Percentiles rank a stretch among this genome's conserved stretches.
phyloP scores from a whole-genome alignment of 2,797 vertebrate genomes.

The Coccyzus lansbergi region DNA sequence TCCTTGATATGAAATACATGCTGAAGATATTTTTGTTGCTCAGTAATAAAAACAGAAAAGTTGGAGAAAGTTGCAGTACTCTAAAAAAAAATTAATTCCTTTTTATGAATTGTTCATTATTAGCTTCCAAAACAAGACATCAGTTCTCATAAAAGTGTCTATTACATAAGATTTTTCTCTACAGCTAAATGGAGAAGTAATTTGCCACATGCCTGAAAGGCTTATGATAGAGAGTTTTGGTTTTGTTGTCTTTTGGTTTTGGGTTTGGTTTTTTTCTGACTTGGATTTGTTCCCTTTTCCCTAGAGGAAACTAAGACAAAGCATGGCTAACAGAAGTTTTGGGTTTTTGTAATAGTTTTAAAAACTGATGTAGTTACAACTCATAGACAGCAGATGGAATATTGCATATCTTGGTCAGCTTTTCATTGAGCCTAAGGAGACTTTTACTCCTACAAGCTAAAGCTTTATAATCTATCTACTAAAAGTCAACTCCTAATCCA shows the following conservation, averaged over 20 bases:
- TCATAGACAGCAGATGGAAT: background rate
- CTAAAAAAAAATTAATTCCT: background rate
- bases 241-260: background rate
- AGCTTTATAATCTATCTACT: background rate
- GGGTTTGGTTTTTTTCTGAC: background rate
- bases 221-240: background rate
- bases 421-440: background rate
- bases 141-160: background rate
- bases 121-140: slow-evolving; percentile 23
- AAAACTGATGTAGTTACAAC: background rate
- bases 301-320: background rate
- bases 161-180: slow-evolving; percentile 2
- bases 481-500: background rate
- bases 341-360: background rate
- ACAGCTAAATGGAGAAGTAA: slow-evolving; percentile 17
- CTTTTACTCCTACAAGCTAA: no score
- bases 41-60: background rate
- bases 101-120: slow-evolving; percentile 11
- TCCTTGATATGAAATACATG: background rate
- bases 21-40: background rate
- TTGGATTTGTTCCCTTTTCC: background rate
- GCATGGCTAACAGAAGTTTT: background rate
- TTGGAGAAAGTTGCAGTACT: background rate
- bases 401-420: background rate
- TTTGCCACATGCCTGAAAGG: background rate